These are phyloP conservation scores for Neuroterus valhalla DNA, from an alignment of 1,140 invertebrate species.

Conservation along the genomic window DNA sequence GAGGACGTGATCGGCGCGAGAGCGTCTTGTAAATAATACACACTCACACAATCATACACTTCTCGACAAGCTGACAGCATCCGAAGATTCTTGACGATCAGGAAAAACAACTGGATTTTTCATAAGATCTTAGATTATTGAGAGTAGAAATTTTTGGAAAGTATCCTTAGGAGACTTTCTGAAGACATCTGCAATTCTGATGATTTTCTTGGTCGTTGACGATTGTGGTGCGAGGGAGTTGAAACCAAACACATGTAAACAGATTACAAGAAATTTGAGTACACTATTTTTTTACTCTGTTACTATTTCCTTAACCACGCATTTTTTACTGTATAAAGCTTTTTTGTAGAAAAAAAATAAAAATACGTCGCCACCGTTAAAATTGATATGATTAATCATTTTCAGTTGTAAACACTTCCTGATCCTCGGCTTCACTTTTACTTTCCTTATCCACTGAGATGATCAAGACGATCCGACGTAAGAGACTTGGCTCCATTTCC, in stretches of 20 bases:
- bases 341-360: conserved; percentile 71
- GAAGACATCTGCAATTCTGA: not conserved
- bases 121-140: not conserved
- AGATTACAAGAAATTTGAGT: conserved; percentile 30
- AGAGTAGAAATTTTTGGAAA: not conserved
- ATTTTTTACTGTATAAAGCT: conserved; percentile 76
- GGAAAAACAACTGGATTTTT: not conserved
- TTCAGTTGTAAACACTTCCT: conserved; percentile 10
- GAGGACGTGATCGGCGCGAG: conserved; percentile 48
- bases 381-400: conserved; percentile 35
- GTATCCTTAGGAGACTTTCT: not conserved
- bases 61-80: not conserved
- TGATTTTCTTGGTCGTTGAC: not conserved
- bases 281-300: conserved; percentile 66
- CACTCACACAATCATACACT: conserved; percentile 33
- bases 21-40: conserved; percentile 55
- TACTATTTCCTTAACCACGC: conserved; percentile 65
- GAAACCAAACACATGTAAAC: conserved; percentile 25
- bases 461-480: not conserved
- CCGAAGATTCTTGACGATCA: not conserved
- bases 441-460: conserved; percentile 40
- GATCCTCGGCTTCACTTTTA: conserved; percentile 41
- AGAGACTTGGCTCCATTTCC: no score
- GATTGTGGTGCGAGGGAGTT: not conserved
- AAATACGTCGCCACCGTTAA: conserved; percentile 73